A percentile compares a stretch with the other conserved stretches of the same genome.
Conservation (phyloP, 2,797 vertebrate genomes). For the Protosalanx chinensis region DNA sequence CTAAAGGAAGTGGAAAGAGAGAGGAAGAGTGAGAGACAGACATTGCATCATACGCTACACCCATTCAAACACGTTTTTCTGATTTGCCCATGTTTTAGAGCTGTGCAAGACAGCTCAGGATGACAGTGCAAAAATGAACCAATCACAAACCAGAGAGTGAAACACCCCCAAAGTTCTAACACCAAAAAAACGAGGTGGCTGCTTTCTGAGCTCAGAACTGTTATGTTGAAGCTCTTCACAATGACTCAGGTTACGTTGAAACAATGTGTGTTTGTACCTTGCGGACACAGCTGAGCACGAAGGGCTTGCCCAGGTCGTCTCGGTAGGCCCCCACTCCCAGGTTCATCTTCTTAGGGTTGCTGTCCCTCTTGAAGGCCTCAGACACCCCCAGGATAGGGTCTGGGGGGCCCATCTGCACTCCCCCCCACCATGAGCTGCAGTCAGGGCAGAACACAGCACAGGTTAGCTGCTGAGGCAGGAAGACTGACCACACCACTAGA, state of each 20-base stretch:
- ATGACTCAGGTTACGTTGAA: not conserved
- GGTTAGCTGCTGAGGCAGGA: not conserved
- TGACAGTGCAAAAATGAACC: conserved; percentile 6
- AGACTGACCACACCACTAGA: not conserved
- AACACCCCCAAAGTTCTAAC: no score
- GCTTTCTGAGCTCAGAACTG: not conserved
- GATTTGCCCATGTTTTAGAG: not conserved
- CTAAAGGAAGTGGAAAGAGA: conserved; percentile 58
- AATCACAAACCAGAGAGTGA: conserved; percentile 5
- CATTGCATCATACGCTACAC: no score
- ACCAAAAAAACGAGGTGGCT: not conserved
- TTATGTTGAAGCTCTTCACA: not conserved
- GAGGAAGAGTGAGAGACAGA: not conserved
- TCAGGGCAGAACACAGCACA: not conserved
- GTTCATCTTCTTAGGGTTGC: conserved; percentile 97
- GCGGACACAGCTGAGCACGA: conserved; percentile 88
- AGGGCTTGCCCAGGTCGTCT: conserved; percentile 93
- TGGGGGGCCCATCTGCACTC: conserved; percentile 95
- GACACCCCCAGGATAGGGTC: conserved; percentile 96
- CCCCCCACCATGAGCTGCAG: conserved; percentile 94
- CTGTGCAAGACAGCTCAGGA: conserved; percentile 6
- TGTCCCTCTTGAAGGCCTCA: conserved; percentile 92
- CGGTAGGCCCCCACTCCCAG: conserved; percentile 96
- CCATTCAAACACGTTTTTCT: conserved; percentile 8
- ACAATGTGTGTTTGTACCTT: conserved; percentile 74